phyloP scores from a whole-genome alignment of 2,888 invertebrate genomes.

The Brenthis daphne region DNA sequence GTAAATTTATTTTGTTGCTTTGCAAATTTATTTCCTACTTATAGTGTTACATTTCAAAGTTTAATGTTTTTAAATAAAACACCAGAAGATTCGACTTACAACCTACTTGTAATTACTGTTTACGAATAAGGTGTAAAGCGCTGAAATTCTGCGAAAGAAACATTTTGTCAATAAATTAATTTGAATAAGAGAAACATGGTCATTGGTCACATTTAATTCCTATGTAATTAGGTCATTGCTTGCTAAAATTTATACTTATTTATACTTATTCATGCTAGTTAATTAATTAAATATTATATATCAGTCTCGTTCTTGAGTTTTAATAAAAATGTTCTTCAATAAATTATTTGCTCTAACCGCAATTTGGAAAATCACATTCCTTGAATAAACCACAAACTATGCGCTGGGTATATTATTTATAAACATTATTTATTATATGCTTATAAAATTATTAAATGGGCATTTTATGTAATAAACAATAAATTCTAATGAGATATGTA shows the following conservation, averaged over 20 bases:
- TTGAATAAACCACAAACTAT: conserved; percentile 39
- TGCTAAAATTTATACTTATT: conserved; percentile 7
- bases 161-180: too few relatives aligned
- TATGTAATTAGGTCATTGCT: background rate
- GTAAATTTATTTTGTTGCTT: conserved; percentile 32
- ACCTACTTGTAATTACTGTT: too few relatives aligned
- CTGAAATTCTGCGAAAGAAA: too few relatives aligned
- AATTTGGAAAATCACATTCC: conserved; percentile 35
- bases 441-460: conserved; percentile 24
- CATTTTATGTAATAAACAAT: background rate
- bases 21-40: conserved; percentile 18
- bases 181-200: too few relatives aligned
- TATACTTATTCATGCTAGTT: conserved; percentile 17
- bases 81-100: too few relatives aligned
- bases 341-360: conserved; percentile 35
- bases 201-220: too few relatives aligned
- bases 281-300: conserved; percentile 30
- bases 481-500: too few relatives aligned
- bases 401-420: conserved; percentile 17
- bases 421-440: conserved; percentile 26
- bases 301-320: conserved; percentile 18
- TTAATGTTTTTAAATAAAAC: background rate
- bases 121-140: too few relatives aligned
- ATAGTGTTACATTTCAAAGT: conserved; percentile 3
- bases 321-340: conserved; percentile 32